Evolutionary conservation across 2,888 invertebrate genomes (phyloP), one percentile per base, ranked within the genome.

Genomic region (Dyspetes luteomarginatus): DNA sequence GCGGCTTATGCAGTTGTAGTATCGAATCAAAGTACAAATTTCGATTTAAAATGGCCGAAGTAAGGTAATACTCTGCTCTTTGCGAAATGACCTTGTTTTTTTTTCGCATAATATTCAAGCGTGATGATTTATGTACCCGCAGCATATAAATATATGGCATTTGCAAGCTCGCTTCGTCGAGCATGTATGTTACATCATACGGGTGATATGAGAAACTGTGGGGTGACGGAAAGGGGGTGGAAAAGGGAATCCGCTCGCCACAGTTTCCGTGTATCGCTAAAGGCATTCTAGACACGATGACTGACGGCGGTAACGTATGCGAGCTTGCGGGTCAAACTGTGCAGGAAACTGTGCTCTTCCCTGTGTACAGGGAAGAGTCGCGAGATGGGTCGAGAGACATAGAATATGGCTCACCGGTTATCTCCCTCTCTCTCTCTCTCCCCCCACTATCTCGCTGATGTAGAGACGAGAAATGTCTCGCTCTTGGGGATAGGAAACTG

Each of bases 231-330:
- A 7, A 1, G 36, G 36, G 7, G 7, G 36, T 1, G 12, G 2
- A n/a, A 58, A 36, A 30, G 48, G 48, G n/a, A 17, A 17, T 5
- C 19, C 48, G 48, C 48, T 48, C 17, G 43, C 17, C 19, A 45
- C 64, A 22, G 68, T 64, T 60, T 28, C 36, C n/a, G 19, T 64
- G 43, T 74, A 69, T 77, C 64, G 73, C 64, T 56, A 5, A 28
- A 41, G 75, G 65, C 43, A 68, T 73, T 22, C 19, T 30, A 41
- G 48, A 28, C 50, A 55, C 26, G 41, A 52, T 77, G 73, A 81
- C 56, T 68, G 68, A 73, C 73, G 72, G 67, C 67, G 41, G 64
- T 56, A 73, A 77, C 72, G 56, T n/a, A n/a, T 41, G 67, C 36
- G 67, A 22, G 67, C 67, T 55, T 26, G 67, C n/a, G 45, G 75